Evolutionary conservation across 64 coral and sea anemone species (phyloP).

Genomic region (Acropora tenuis): DNA sequence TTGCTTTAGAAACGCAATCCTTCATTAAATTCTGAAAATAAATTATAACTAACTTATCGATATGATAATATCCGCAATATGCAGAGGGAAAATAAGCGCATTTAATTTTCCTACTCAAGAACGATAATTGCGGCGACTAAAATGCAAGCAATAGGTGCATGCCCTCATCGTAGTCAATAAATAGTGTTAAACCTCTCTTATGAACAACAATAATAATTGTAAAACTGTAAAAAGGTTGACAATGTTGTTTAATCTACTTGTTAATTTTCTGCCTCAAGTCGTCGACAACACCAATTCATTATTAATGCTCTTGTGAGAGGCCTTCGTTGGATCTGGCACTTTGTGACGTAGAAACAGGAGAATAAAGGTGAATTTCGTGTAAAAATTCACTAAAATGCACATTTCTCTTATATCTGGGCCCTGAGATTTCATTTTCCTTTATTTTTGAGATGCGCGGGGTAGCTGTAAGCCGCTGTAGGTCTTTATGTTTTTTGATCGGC

Average conservation of each 20-base stretch:
- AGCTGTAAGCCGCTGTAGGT: neutral
- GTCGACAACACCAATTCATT: slow-evolving; percentile 17
- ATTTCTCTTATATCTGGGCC: slow-evolving; percentile 57
- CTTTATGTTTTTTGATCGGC: neutral
- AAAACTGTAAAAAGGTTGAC: too few relatives aligned
- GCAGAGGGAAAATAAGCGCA: too few relatives aligned
- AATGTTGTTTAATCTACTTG: neutral
- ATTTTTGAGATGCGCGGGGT: neutral
- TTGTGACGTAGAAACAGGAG: slow-evolving; percentile 32
- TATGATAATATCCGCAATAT: too few relatives aligned
- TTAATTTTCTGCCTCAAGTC: neutral
- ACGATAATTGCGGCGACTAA: neutral
- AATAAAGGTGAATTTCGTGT: slow-evolving; percentile 69
- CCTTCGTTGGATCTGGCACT: slow-evolving; percentile 12
- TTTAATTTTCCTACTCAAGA: neutral
- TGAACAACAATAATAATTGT: neutral
- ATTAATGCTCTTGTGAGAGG: neutral
- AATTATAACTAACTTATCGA: too few relatives aligned
- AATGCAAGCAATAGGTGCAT: neutral
- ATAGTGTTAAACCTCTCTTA: neutral
- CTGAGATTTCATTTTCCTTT: neutral
- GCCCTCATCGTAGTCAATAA: neutral
- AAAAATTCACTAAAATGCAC: slow-evolving; percentile 67
- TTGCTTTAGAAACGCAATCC: neutral
- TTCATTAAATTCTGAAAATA: too few relatives aligned